Evolutionary conservation across 1,140 invertebrate genomes (phyloP), one percentile per base, ranked within the genome.

Genomic region (Colletes latitarsis): DNA sequence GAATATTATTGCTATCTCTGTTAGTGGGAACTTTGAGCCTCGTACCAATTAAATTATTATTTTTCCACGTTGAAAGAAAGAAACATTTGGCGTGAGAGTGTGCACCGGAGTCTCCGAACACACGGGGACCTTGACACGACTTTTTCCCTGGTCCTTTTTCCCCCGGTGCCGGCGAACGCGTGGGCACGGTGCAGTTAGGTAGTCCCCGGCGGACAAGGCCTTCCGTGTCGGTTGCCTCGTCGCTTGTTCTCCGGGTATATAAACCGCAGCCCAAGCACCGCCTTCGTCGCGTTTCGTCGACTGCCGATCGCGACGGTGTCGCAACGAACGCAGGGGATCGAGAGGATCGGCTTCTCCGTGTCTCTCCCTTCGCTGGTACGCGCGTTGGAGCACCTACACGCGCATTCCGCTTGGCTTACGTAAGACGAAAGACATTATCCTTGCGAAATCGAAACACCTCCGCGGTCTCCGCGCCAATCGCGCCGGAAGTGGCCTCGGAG

Each of bases 321-420:
- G 53, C 71, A 75, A 74, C 72, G 63, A 66, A 74, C 68, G 53
- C 71, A 60, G 60, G 39, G 17, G 19, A 12, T 41, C 21, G 60
- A 46, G 53, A 64, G 46, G 39, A 30, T 46, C n/a, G 70, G 64
- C 67, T 69, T 46, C 30, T 30, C 30, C 30, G 55, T 67, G 14
- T 58, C n/a, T 60, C 15, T 21, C 17, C 73, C n/a, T 46, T 49
- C 49, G 49, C 3, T 12, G 9, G 49, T 49, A 3, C 10, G 67
- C 77, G 41, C 70, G 12, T 14, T 14, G 10, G 30, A 43, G 85
- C 83, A 88, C 76, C 87, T 84, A 88, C 85, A 83, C 79, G 77
- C 85, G 85, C 85, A 89, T 90, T 90, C 87, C 80, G 77, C 62
- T 66, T 43, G 71, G 46, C 82, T 90, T 90, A 89, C 86, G 86